Evolutionary conservation across 2,888 invertebrate species (phyloP).

Genomic region (Ennomos erosarius): DNA sequence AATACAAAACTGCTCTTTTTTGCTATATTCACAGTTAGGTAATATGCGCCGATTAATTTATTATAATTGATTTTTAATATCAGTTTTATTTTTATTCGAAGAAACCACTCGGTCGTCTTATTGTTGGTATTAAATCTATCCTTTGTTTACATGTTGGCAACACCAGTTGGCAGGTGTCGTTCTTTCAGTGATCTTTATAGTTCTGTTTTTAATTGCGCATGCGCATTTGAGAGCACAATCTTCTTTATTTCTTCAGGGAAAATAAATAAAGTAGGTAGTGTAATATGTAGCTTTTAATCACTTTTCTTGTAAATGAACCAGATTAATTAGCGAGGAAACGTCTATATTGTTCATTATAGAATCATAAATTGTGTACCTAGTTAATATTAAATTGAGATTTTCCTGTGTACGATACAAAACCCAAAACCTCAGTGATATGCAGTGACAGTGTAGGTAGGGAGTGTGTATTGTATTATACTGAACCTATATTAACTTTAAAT

Average conservation of each 20-base stretch:
- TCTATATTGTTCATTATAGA: neutral
- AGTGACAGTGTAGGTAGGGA: no score
- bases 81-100: neutral
- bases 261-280: neutral
- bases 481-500: no score
- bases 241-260: slow-evolving; percentile 14
- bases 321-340: neutral
- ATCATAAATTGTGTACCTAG: neutral
- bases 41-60: no score
- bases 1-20: no score
- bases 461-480: no score
- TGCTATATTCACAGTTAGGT: no score
- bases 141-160: slow-evolving; percentile 43
- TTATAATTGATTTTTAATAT: no score
- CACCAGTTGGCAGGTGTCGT: slow-evolving; percentile 45
- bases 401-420: no score
- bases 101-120: neutral
- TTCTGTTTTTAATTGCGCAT: slow-evolving; percentile 38
- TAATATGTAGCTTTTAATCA: neutral
- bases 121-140: slow-evolving; percentile 32
- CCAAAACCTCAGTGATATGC: no score
- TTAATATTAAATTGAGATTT: slow-evolving; percentile 10
- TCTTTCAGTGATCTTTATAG: slow-evolving; percentile 40
- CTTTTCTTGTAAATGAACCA: neutral
- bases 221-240: slow-evolving; percentile 7